Evolutionary conservation across 2,113 vertebrate species (phyloP).

Genomic region (Nestor notabilis): DNA sequence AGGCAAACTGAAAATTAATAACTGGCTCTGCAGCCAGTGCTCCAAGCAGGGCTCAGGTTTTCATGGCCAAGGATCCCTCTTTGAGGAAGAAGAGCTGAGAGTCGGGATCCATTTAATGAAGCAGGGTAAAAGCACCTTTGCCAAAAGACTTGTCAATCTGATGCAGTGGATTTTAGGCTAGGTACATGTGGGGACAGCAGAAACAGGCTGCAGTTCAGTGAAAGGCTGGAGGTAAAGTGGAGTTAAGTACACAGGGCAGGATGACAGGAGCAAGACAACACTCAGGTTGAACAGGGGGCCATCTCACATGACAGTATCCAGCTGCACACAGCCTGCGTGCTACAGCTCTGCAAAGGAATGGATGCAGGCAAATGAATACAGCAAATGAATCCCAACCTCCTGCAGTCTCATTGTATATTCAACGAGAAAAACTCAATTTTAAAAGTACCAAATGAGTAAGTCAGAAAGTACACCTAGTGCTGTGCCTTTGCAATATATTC

Average conservation of each 20-base stretch:
- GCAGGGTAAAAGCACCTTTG: background rate
- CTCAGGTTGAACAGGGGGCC: background rate
- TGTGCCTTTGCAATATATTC: background rate
- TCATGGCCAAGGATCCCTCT: background rate
- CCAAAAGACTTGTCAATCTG: background rate
- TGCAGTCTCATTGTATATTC: background rate
- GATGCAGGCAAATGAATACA: background rate
- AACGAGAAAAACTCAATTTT: background rate
- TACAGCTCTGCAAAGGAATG: background rate
- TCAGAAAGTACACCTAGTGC: background rate
- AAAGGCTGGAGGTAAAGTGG: background rate
- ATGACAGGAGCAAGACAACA: background rate
- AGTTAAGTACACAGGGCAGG: background rate
- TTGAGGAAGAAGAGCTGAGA: background rate
- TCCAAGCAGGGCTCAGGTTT: background rate
- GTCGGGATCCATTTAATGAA: fast-evolving
- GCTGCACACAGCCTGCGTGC: background rate
- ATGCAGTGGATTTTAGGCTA: background rate
- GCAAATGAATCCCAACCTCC: background rate
- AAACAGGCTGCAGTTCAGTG: background rate
- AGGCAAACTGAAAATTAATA: background rate
- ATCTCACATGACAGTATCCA: background rate
- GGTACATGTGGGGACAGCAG: background rate
- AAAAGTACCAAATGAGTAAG: background rate
- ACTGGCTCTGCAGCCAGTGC: background rate